phyloP scores from a whole-genome alignment of 2,797 vertebrate species.

The Botia kubotai region DNA sequence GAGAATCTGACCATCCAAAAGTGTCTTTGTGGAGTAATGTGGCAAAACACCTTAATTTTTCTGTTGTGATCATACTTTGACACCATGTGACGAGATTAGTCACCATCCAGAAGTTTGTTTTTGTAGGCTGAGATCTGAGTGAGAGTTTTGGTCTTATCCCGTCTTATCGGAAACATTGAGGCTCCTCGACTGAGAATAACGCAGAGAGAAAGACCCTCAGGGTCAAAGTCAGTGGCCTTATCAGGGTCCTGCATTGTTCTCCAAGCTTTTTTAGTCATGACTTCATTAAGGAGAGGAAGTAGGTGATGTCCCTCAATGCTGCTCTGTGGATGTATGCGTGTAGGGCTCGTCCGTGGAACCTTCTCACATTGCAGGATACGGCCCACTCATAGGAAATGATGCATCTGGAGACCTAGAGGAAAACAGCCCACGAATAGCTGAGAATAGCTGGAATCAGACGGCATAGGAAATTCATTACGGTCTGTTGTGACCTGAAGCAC shows the following conservation, averaged over 20 bases:
- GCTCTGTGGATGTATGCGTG: constrained; percentile 46
- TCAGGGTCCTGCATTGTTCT: constrained; percentile 58
- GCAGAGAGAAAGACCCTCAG: background rate
- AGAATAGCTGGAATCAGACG: constrained; percentile 64
- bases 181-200: constrained; percentile 5
- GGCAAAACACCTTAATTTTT: background rate
- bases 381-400: constrained; percentile 75
- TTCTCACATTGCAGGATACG: constrained; percentile 71
- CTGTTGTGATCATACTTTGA: background rate
- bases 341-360: constrained; percentile 52
- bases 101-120: background rate
- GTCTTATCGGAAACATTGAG: constrained; percentile 28
- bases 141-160: constrained; percentile 38
- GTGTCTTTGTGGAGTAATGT: background rate
- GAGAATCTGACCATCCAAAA: constrained; percentile 9
- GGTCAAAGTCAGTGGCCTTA: constrained; percentile 34
- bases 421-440: constrained; percentile 68
- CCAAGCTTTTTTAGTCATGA: constrained; percentile 28
- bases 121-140: constrained; percentile 4
- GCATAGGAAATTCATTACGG: constrained; percentile 56
- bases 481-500: constrained; percentile 28
- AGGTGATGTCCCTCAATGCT: constrained; percentile 56
- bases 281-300: constrained; percentile 65
- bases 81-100: constrained; percentile 34
- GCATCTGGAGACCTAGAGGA: constrained; percentile 65